Evolutionary conservation across 2,797 vertebrate genomes (phyloP).

Genomic region (Parauchenoglanis punctatus): DNA sequence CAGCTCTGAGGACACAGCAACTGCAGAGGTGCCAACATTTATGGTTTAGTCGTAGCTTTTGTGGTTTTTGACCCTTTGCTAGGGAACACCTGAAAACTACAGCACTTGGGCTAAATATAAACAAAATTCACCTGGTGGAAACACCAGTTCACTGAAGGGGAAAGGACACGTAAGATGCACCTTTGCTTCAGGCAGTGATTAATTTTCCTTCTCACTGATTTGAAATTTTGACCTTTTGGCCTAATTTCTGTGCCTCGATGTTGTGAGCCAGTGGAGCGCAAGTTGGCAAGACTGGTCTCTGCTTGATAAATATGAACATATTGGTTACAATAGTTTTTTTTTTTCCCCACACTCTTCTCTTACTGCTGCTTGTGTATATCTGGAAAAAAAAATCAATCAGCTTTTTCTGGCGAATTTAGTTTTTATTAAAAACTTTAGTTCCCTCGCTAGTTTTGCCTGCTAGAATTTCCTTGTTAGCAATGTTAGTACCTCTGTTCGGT

Average conservation of each 20-base stretch:
- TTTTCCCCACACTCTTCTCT: background rate
- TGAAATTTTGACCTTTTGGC: background rate
- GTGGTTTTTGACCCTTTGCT: background rate
- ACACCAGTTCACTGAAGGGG: background rate
- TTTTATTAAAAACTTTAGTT: background rate
- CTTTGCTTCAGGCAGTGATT: background rate
- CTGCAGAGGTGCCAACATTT: slow-evolving; percentile 1
- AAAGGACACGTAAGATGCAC: background rate
- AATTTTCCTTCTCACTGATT: background rate
- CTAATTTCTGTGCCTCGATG: background rate
- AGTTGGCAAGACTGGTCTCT: background rate
- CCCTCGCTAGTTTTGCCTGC: background rate
- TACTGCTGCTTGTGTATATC: background rate
- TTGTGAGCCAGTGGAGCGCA: background rate
- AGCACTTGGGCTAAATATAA: background rate
- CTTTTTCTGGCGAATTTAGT: background rate
- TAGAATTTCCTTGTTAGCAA: background rate
- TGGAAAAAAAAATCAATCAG: background rate
- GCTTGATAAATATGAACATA: background rate
- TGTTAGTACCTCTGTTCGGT: background rate
- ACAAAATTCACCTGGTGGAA: background rate
- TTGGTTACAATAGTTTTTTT: background rate
- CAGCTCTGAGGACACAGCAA: slow-evolving; percentile 28
- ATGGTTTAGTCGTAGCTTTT: background rate
- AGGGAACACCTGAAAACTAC: background rate